phyloP scores from a whole-genome alignment of 2,888 invertebrate species.

The Apotomis betuletana region DNA sequence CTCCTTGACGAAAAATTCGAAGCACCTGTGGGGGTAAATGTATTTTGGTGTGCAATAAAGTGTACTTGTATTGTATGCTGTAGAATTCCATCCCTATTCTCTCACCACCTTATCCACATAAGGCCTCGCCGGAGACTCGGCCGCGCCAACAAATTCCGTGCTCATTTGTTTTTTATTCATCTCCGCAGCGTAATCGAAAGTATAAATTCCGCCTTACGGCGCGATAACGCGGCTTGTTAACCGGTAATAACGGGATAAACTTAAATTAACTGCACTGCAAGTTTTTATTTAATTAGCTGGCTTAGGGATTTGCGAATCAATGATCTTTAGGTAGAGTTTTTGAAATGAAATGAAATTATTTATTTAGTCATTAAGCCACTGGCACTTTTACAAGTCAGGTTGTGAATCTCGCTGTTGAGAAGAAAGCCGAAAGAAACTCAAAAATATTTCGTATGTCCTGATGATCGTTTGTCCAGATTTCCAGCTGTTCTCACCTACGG shows the following conservation, averaged over 20 bases:
- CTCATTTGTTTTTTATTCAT: constrained; percentile 84
- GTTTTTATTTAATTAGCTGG: constrained; percentile 37
- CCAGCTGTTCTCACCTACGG: too few relatives aligned
- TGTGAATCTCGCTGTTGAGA: too few relatives aligned
- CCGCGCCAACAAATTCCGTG: constrained; percentile 78
- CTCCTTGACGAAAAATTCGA: too few relatives aligned
- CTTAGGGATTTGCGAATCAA: not conserved
- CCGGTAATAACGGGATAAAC: constrained; percentile 81
- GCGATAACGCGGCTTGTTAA: constrained; percentile 77
- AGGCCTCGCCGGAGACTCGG: constrained; percentile 55
- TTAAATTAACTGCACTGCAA: constrained; percentile 60
- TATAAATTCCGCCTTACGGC: constrained; percentile 76
- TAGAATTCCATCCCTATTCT: not conserved
- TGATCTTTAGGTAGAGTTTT: not conserved
- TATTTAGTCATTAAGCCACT: too few relatives aligned
- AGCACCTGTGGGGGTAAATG: too few relatives aligned
- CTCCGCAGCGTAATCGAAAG: constrained; percentile 79
- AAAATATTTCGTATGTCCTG: too few relatives aligned
- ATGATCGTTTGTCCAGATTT: too few relatives aligned
- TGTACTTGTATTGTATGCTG: too few relatives aligned
- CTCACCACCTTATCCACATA: constrained; percentile 53
- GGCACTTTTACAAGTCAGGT: too few relatives aligned
- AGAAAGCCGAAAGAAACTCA: too few relatives aligned
- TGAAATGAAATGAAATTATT: too few relatives aligned
- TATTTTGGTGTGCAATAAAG: too few relatives aligned